These are phyloP conservation scores for Agrotis segetum DNA, from an alignment of 2,888 invertebrate species.

Conservation along the genomic window DNA sequence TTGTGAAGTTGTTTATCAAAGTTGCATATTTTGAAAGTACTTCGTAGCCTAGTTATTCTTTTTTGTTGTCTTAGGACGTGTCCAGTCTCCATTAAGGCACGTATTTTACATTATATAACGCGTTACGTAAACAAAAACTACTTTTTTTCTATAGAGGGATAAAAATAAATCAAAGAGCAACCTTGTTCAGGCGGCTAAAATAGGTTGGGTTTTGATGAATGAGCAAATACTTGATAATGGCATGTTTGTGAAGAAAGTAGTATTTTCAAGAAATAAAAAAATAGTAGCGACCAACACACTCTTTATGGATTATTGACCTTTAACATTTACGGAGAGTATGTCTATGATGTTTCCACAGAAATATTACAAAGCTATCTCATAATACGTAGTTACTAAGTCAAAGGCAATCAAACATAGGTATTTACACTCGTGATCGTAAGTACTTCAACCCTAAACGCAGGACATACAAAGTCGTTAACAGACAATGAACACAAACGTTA, in stretches of 20 bases:
- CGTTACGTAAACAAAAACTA: neutral
- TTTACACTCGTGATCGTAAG: conserved; percentile 2
- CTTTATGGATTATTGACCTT: neutral
- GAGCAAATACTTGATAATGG: neutral
- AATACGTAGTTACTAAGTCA: neutral
- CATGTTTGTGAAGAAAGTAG: neutral
- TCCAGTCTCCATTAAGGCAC: neutral
- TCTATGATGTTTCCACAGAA: neutral
- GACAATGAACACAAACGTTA: conserved; percentile 73
- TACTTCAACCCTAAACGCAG: conserved; percentile 57
- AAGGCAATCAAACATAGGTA: conserved; percentile 6
- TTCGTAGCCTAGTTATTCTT: neutral
- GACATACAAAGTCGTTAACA: conserved; percentile 73
- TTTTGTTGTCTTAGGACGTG: conserved; percentile 17
- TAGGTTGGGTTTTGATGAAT: neutral
- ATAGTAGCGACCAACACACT: neutral
- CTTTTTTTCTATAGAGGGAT: neutral
- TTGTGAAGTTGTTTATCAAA: conserved; percentile 24
- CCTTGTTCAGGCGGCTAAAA: neutral
- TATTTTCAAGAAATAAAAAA: neutral
- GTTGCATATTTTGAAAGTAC: conserved; percentile 10
- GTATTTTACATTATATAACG: conserved; percentile 21
- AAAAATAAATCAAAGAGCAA: neutral
- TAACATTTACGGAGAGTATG: neutral
- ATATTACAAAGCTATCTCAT: neutral